Evolutionary conservation across 2,888 invertebrate species (phyloP).

Genomic region (Bembecia ichneumoniformis): DNA sequence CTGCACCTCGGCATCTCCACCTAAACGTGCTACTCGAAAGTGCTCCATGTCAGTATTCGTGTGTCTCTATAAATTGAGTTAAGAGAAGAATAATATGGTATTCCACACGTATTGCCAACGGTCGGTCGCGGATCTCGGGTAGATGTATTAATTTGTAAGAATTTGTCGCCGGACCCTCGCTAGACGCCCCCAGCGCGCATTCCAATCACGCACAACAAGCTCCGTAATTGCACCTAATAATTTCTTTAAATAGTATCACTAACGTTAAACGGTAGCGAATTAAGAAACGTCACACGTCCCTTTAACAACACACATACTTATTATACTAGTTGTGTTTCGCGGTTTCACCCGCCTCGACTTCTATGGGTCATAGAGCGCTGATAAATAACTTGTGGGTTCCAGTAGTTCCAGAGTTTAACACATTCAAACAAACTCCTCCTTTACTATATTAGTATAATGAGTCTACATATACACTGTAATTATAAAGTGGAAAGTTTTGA

Average conservation of each 20-base stretch:
- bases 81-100: slow-evolving; percentile 51
- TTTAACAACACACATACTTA: no score
- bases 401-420: no score
- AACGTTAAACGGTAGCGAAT: background rate
- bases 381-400: no score
- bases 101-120: slow-evolving; percentile 55
- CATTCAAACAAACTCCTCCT: no score
- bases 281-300: background rate
- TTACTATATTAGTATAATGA: no score
- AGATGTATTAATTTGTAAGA: slow-evolving; percentile 73
- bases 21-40: slow-evolving; percentile 10
- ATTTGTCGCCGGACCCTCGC: slow-evolving; percentile 67
- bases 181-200: slow-evolving; percentile 35
- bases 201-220: slow-evolving; percentile 71
- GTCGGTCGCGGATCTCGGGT: slow-evolving; percentile 43
- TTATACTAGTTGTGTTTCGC: no score
- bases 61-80: slow-evolving; percentile 32
- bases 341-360: no score
- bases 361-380: no score
- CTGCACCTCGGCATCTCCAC: no score
- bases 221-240: slow-evolving; percentile 71
- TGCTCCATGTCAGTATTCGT: slow-evolving; percentile 37
- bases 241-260: slow-evolving; percentile 62
- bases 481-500: no score
- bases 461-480: no score